A percentile compares a stretch with the other conserved stretches of the same genome.
These are phyloP conservation scores for Macroteleia sp. DNA, from an alignment of 2,888 invertebrate species.

Conservation along the genomic window DNA sequence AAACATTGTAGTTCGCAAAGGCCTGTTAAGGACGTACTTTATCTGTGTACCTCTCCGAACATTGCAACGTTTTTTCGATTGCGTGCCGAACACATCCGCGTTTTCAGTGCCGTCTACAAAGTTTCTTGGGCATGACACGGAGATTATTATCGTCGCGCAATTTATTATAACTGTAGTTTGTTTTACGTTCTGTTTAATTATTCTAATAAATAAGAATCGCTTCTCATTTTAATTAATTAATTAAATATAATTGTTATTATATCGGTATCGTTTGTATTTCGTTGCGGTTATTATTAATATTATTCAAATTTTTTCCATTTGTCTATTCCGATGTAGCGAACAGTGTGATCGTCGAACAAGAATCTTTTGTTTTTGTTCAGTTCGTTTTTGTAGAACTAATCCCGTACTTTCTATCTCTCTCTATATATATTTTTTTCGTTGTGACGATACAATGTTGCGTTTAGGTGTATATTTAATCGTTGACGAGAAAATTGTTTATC, in stretches of 20 bases:
- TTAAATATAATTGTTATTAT: constrained; percentile 26
- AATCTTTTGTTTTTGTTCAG: neutral
- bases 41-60: constrained; percentile 60
- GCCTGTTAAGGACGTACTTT: constrained; percentile 69
- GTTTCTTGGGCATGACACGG: constrained; percentile 16
- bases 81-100: constrained; percentile 43
- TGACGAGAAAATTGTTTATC: constrained; percentile 23
- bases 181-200: constrained; percentile 37
- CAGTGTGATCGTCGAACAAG: constrained; percentile 7
- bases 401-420: neutral
- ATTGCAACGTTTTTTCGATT: constrained; percentile 42
- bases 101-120: constrained; percentile 23
- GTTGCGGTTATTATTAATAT: constrained; percentile 21
- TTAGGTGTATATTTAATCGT: constrained; percentile 33
- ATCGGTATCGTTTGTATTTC: constrained; percentile 37
- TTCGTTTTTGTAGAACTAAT: constrained; percentile 10
- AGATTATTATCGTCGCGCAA: constrained; percentile 36
- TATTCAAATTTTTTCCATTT: neutral
- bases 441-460: constrained; percentile 22
- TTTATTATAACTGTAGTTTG: constrained; percentile 37
- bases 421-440: constrained; percentile 18
- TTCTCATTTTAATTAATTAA: constrained; percentile 41
- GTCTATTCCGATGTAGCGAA: constrained; percentile 9
- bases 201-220: constrained; percentile 31
- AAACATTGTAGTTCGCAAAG: constrained; percentile 65